A percentile compares a stretch with the other conserved stretches of the same genome.
Evolutionary conservation across 2,888 invertebrate species (phyloP).

Genomic region (Athalia cordata): DNA sequence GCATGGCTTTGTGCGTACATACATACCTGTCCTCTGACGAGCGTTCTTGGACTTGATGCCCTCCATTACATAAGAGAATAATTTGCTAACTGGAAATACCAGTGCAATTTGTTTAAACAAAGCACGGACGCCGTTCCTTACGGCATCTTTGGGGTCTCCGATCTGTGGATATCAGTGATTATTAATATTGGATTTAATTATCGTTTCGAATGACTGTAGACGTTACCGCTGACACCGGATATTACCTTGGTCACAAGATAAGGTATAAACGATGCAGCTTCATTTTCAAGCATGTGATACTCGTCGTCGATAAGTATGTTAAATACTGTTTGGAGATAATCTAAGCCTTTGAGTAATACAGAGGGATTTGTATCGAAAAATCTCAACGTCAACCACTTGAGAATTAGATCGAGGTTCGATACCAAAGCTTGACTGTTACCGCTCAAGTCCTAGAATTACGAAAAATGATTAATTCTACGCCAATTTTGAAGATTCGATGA

Average conservation of each 20-base stretch:
- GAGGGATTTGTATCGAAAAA: constrained; percentile 99
- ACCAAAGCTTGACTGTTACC: constrained; percentile 87
- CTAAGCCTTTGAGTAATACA: constrained; percentile 95
- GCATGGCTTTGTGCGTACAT: neutral
- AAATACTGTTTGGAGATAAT: constrained; percentile 91
- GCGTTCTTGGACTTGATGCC: constrained; percentile 98
- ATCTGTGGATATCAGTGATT: constrained; percentile 75
- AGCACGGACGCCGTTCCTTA: constrained; percentile 90
- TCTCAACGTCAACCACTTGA: constrained; percentile 96
- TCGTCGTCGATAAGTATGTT: constrained; percentile 85
- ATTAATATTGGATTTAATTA: constrained; percentile 11
- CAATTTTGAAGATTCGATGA: neutral
- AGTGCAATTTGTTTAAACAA: constrained; percentile 89
- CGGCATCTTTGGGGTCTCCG: constrained; percentile 97
- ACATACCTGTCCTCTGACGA: constrained; percentile 88
- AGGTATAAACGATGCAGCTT: constrained; percentile 95
- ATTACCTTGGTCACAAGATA: constrained; percentile 93
- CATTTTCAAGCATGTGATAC: constrained; percentile 92
- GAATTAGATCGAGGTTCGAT: constrained; percentile 93
- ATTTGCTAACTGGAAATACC: constrained; percentile 91
- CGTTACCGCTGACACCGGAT: constrained; percentile 35
- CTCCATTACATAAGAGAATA: constrained; percentile 94
- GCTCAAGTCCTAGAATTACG: constrained; percentile 79
- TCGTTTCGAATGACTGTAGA: neutral
- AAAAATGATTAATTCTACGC: constrained; percentile 15